Conservation (phyloP, 1,140 invertebrate genomes). For the Atta texana region DNA sequence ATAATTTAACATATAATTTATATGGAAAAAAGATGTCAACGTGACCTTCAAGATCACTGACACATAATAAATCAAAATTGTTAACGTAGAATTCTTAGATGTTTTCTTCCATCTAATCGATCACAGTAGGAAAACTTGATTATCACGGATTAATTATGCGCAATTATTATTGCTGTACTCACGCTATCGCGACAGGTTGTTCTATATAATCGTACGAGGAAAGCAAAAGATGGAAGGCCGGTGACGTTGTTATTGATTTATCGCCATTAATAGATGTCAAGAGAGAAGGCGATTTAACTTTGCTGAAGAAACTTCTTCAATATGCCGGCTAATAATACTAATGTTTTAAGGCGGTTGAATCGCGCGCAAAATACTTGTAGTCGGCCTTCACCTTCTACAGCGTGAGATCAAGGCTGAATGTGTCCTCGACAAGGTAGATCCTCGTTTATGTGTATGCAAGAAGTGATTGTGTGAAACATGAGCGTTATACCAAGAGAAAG, state of each 20-base stretch:
- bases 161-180: conserved; percentile 11
- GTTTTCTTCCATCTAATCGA: not conserved
- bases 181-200: not conserved
- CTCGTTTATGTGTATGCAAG: conserved; percentile 7
- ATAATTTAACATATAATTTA: not conserved
- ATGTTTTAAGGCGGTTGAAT: conserved; percentile 41
- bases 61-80: not conserved
- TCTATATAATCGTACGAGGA: conserved; percentile 21
- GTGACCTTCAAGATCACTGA: not conserved
- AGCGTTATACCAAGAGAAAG: not conserved
- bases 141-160: conserved; percentile 38
- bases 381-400: conserved; percentile 73
- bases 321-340: conserved; percentile 31
- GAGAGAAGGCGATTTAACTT: conserved; percentile 9
- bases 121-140: not conserved
- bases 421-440: conserved; percentile 51
- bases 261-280: conserved; percentile 8
- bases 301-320: conserved; percentile 16
- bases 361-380: conserved; percentile 64
- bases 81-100: no score
- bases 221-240: conserved; percentile 22
- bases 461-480: conserved; percentile 6
- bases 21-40: not conserved
- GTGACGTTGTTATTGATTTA: not conserved
- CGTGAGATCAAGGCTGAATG: conserved; percentile 74